A percentile compares a stretch with the other conserved stretches of the same genome.
Conservation (phyloP, 2,797 vertebrate species). For the Sebastes taczanowskii region DNA sequence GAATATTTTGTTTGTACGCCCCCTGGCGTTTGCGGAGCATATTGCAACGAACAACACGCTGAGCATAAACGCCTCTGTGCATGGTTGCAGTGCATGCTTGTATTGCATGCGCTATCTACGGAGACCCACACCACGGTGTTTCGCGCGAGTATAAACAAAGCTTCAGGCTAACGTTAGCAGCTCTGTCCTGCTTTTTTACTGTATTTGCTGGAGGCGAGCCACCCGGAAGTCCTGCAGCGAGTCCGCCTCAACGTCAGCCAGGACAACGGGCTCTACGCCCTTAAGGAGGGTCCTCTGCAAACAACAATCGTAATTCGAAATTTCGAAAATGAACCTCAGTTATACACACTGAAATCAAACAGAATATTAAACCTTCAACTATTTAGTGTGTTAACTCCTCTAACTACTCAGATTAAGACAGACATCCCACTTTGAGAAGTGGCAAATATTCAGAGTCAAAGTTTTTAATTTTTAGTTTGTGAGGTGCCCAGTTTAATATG, state of each 20-base stretch:
- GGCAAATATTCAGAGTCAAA: background rate
- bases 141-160: no score
- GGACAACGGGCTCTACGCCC: constrained; percentile 89
- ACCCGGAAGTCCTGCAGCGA: constrained; percentile 86
- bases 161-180: no score
- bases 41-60: no score
- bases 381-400: background rate
- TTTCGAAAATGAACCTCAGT: background rate
- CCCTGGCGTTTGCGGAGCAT: no score
- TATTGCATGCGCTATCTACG: no score
- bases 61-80: no score
- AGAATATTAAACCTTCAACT: background rate
- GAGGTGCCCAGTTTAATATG: background rate
- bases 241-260: constrained; percentile 93
- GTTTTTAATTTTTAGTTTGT: background rate
- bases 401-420: background rate
- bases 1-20: no score
- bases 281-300: constrained; percentile 44
- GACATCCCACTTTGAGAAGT: background rate
- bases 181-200: no score
- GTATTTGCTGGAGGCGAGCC: constrained; percentile 84
- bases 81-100: no score
- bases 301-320: no score
- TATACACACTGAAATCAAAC: background rate
- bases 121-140: no score